These are phyloP conservation scores for Rhineura floridana DNA, from an alignment of 2,113 vertebrate species.

Conservation along the genomic window DNA sequence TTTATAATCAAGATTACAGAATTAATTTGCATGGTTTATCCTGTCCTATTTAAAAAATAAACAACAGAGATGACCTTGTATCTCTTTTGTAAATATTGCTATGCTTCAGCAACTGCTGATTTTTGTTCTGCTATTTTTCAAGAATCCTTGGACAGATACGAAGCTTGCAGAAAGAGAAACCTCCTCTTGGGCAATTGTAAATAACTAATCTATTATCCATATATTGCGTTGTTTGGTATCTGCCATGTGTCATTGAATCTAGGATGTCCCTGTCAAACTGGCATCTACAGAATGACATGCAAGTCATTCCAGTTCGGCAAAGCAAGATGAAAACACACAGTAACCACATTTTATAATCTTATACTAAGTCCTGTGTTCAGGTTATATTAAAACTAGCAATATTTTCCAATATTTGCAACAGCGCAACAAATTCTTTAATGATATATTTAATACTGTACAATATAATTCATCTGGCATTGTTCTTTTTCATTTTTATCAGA, in stretches of 20 bases:
- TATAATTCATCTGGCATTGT: background rate
- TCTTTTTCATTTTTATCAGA: background rate
- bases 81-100: slow-evolving; percentile 46
- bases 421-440: background rate
- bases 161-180: slow-evolving; percentile 52
- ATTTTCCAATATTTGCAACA: background rate
- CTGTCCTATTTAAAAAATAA: slow-evolving; percentile 30
- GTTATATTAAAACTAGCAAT: background rate
- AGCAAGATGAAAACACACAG: background rate
- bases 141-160: slow-evolving; percentile 52
- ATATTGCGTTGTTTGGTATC: slow-evolving; percentile 35
- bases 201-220: slow-evolving; percentile 32
- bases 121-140: slow-evolving; percentile 41
- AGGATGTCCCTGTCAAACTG: background rate
- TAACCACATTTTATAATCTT: background rate
- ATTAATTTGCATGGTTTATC: slow-evolving; percentile 63
- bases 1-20: slow-evolving; percentile 68
- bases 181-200: slow-evolving; percentile 58
- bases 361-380: background rate
- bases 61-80: slow-evolving; percentile 36
- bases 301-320: background rate
- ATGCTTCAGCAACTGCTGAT: slow-evolving; percentile 23
- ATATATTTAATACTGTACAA: background rate
- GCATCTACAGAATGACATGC: background rate
- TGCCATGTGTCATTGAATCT: background rate